Conservation (phyloP, 2,797 vertebrate species). For the Centroberyx gerrardi region DNA sequence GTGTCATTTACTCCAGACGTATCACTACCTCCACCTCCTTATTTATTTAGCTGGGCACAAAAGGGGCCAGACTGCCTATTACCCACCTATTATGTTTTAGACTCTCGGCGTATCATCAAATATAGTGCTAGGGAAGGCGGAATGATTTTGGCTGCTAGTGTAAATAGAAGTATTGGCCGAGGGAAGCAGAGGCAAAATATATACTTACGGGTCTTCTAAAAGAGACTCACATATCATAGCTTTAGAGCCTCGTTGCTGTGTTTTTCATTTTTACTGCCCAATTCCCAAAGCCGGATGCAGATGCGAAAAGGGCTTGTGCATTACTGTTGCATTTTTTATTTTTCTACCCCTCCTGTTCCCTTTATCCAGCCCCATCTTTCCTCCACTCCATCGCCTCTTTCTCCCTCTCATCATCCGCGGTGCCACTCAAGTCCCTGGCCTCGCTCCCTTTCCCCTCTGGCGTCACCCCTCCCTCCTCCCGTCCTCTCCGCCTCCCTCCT, state of each 20-base stretch:
- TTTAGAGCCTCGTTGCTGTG: constrained; percentile 32
- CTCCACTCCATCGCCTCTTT: constrained; percentile 1
- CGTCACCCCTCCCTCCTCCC: not conserved
- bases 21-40: constrained; percentile 56
- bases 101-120: constrained; percentile 50
- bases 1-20: constrained; percentile 71
- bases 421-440: not conserved
- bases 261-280: constrained; percentile 62
- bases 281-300: constrained; percentile 49
- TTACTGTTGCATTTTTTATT: constrained; percentile 30
- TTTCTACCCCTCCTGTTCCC: not conserved
- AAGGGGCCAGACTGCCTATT: constrained; percentile 51
- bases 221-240: constrained; percentile 54
- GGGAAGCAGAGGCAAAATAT: constrained; percentile 40
- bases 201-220: constrained; percentile 36
- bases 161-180: constrained; percentile 34
- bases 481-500: constrained; percentile 6
- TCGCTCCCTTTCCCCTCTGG: no score
- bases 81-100: constrained; percentile 59
- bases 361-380: not conserved
- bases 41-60: constrained; percentile 68
- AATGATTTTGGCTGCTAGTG: constrained; percentile 19
- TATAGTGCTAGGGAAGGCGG: constrained; percentile 34
- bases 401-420: constrained; percentile 12
- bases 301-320: constrained; percentile 32